Evolutionary conservation across 2,113 vertebrate genomes (phyloP).

Genomic region (Scomber colias): DNA sequence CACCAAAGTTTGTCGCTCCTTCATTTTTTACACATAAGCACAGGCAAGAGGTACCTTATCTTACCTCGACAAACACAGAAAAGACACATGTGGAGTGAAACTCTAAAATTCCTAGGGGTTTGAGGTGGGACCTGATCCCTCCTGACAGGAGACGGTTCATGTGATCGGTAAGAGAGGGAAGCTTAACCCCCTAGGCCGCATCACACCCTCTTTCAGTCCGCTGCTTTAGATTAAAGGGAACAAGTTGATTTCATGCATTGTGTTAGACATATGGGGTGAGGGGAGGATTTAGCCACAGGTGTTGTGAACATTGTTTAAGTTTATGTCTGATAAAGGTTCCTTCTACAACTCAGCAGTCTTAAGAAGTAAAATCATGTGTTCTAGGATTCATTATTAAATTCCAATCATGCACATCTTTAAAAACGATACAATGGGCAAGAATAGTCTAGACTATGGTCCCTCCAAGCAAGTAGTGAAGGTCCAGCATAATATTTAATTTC

Average conservation of each 20-base stretch:
- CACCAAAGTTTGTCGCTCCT: constrained; percentile 1
- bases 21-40: neutral
- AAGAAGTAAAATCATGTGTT: neutral
- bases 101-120: constrained; percentile 32
- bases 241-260: constrained; percentile 51
- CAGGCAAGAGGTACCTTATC: neutral
- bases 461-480: neutral
- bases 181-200: constrained; percentile 71
- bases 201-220: constrained; percentile 71
- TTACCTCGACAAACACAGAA: constrained; percentile 12
- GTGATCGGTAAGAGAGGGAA: constrained; percentile 68
- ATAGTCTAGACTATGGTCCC: neutral
- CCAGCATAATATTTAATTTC: neutral
- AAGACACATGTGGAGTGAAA: constrained; percentile 25
- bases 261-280: constrained; percentile 28
- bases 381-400: neutral
- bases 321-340: too few relatives aligned
- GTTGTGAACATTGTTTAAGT: constrained; percentile 34
- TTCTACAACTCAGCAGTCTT: too few relatives aligned
- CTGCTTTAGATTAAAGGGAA: constrained; percentile 75
- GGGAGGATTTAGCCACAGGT: constrained; percentile 43
- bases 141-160: constrained; percentile 77
- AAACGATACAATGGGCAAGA: too few relatives aligned
- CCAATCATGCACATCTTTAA: neutral
- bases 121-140: constrained; percentile 67